Evolutionary conservation across 2,113 vertebrate genomes (phyloP).

Genomic region (Sturnus vulgaris): DNA sequence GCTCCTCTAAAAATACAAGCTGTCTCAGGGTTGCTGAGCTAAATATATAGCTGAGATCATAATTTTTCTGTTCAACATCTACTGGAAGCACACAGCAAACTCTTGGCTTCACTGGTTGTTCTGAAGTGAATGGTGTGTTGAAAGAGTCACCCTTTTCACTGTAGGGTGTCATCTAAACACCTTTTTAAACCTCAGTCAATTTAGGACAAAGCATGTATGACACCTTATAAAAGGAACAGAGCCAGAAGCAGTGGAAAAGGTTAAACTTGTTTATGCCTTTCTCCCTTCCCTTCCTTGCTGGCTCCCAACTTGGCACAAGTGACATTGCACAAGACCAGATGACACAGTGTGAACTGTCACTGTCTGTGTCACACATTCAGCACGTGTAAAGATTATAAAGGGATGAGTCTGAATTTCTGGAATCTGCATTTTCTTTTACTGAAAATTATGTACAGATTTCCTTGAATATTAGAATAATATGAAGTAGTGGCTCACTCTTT

Average conservation of each 20-base stretch:
- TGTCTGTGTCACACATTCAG: accelerated
- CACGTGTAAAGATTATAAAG: background rate
- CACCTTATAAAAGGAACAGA: background rate
- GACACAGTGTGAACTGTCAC: background rate
- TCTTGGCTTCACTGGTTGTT: background rate
- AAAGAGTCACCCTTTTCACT: background rate
- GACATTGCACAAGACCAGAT: background rate
- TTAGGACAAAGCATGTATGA: background rate
- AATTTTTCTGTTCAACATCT: background rate
- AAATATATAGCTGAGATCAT: slow-evolving; percentile 52
- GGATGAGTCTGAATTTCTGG: background rate
- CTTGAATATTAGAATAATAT: background rate
- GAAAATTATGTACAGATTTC: background rate
- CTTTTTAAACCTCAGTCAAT: background rate
- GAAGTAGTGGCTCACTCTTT: background rate
- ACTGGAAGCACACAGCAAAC: background rate
- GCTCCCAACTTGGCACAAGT: background rate
- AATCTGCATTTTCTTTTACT: background rate
- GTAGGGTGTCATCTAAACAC: background rate
- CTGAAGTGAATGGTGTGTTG: background rate
- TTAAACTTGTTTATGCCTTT: background rate
- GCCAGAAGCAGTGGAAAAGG: background rate
- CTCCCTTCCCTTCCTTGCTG: background rate
- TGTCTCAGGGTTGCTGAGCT: slow-evolving; percentile 47
- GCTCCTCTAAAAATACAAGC: slow-evolving; percentile 56